These are phyloP conservation scores for Pelobates cultripes DNA, from an alignment of 2,797 vertebrate genomes.

Conservation along the genomic window DNA sequence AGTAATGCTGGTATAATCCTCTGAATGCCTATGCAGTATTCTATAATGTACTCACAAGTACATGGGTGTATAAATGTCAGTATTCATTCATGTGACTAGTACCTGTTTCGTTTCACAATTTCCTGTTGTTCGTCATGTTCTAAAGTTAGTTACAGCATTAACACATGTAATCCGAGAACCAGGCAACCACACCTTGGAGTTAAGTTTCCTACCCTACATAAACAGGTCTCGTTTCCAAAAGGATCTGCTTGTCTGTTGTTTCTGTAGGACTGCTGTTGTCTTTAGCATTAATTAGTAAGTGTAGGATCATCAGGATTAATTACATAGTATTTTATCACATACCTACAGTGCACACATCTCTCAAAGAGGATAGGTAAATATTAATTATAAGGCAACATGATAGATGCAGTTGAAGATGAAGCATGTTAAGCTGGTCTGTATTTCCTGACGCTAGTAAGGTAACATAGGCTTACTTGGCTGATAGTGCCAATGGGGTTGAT, in stretches of 20 bases:
- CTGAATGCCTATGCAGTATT: too few relatives aligned
- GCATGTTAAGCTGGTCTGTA: too few relatives aligned
- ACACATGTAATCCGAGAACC: slow-evolving; percentile 40
- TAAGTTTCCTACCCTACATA: neutral
- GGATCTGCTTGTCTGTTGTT: neutral
- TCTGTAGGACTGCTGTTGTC: neutral
- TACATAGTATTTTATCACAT: too few relatives aligned
- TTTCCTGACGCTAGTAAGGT: too few relatives aligned
- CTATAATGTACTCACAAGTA: neutral
- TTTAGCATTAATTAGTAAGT: slow-evolving; percentile 8
- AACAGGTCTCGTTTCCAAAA: neutral
- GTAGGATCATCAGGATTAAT: neutral
- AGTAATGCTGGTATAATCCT: too few relatives aligned
- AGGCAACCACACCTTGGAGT: slow-evolving; percentile 34
- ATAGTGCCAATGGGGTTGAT: too few relatives aligned
- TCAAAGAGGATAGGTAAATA: too few relatives aligned
- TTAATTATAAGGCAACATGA: too few relatives aligned
- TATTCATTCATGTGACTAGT: neutral
- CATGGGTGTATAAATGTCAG: neutral
- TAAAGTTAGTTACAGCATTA: slow-evolving; percentile 27
- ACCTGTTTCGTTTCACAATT: neutral
- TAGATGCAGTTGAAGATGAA: too few relatives aligned
- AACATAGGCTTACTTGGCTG: too few relatives aligned
- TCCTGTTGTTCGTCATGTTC: slow-evolving; percentile 40
- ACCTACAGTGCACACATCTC: too few relatives aligned